Conservation (phyloP, 2,888 invertebrate genomes). For the Melanotus villosus region DNA sequence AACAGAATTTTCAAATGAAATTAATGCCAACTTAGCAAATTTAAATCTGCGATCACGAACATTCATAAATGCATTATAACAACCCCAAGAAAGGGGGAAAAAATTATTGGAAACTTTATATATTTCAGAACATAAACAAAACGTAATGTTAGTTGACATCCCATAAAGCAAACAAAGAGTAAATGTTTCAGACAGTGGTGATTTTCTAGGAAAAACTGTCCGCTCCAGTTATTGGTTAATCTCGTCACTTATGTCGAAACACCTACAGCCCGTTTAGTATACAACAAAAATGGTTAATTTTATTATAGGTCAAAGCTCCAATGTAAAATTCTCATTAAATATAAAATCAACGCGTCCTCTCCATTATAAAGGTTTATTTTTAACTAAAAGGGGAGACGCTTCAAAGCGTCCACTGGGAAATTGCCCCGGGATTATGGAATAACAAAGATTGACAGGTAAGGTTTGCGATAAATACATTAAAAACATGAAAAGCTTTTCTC, state of each 20-base stretch:
- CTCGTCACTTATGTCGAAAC: neutral
- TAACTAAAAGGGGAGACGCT: neutral
- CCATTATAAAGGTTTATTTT: neutral
- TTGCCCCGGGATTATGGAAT: neutral
- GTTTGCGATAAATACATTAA: neutral
- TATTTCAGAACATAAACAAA: neutral
- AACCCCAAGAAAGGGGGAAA: no score
- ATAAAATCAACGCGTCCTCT: neutral
- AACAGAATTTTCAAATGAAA: no score
- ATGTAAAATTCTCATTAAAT: neutral
- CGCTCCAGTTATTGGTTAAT: neutral
- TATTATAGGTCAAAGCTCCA: neutral
- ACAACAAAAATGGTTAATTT: neutral
- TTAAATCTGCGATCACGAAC: no score
- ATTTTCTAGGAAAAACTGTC: constrained; percentile 7
- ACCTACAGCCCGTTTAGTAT: neutral
- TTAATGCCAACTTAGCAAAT: no score
- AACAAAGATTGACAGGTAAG: neutral
- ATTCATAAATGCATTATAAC: no score
- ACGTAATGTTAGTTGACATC: neutral
- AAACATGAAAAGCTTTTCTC: neutral
- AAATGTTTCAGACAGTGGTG: neutral
- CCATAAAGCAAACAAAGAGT: neutral
- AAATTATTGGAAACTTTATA: no score
- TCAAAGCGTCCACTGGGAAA: neutral